Base-by-base conservation (phyloP, 2,888 invertebrate species). In the Polymixis lichenea region DNA sequence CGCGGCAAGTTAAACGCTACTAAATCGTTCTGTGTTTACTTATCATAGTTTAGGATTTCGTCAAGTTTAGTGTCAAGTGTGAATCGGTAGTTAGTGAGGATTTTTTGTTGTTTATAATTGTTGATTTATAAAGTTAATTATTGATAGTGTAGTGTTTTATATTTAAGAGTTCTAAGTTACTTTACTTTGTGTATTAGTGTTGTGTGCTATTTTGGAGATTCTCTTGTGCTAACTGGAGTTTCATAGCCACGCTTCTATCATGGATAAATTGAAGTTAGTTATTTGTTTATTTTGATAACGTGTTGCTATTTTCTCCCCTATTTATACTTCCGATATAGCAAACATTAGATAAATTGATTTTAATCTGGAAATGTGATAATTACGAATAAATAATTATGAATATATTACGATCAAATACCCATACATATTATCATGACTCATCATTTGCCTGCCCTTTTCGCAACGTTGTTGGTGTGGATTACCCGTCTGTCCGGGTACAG, bases 211-310 rank as follows among this genome's bases (percentile, higher is more conserved):
- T 46, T 13, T 55, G 56, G 62, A 38, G 7, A 38, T 1, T 17
- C 1, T 51, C 13, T 60, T 6, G 46, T 51, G 25, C 0, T 13
- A 0, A 15, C 28, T 7, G 46, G 32, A 62, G 15, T 28, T 28
- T 19, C 5, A 15, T 25, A 58, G 17, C 19, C 32, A 9, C 72
- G 22, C 1, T 4, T n/a, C n/a, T 8, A 61, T 11, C 6, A 83
- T 72, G 84, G 68, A 84, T 9, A 80, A 66, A 28, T 38, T 75
- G 0, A 84, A 82, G 82, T 82, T 69, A 75, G 84, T 49, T 17
- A 19, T 64, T 66, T 56, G 9, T 53, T 69, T 61, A 25, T 22
- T 22, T 43, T 15, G 49, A 51, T 75, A 22, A 49, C 17, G 8
- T 13, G 0, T 22, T 49, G 13, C 0, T 9, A 17, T 61, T 43